These are phyloP conservation scores for Micromys minutus DNA, from an alignment of 2,113 vertebrate species.

Conservation along the genomic window DNA sequence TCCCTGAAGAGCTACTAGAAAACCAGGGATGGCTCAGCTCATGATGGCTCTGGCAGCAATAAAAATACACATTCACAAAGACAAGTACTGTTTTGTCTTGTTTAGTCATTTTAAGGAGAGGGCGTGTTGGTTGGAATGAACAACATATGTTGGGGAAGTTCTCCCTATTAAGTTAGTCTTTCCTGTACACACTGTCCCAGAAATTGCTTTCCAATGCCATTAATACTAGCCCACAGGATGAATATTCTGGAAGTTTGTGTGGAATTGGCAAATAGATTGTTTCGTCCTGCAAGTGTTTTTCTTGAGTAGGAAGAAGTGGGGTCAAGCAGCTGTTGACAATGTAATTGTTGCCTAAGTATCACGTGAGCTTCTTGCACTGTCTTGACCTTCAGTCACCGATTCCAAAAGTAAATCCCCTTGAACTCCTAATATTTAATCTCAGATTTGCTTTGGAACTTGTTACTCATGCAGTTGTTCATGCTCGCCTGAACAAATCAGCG, in stretches of 20 bases:
- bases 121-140: not conserved
- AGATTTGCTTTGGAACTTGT: not conserved
- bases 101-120: fast-evolving
- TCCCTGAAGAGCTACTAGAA: not conserved
- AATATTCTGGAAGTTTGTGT: not conserved
- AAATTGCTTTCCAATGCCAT: not conserved
- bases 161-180: too few species aligned
- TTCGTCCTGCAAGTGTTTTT: not conserved
- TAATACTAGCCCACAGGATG: not conserved
- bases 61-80: not conserved
- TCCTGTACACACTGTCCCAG: not conserved
- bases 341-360: not conserved
- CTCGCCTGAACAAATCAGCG: not conserved
- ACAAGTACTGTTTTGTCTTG: too few species aligned
- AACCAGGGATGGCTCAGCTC: not conserved
- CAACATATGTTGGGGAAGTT: not conserved
- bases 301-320: not conserved
- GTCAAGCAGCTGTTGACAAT: not conserved
- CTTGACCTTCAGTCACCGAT: not conserved
- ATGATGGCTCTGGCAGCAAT: not conserved
- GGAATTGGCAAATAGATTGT: constrained; percentile 9
- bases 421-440: not conserved
- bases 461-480: not conserved
- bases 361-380: not conserved
- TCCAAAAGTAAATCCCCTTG: constrained; percentile 30